Conservation (phyloP, 2,113 vertebrate species). For the Phalacrocorax aristotelis region DNA sequence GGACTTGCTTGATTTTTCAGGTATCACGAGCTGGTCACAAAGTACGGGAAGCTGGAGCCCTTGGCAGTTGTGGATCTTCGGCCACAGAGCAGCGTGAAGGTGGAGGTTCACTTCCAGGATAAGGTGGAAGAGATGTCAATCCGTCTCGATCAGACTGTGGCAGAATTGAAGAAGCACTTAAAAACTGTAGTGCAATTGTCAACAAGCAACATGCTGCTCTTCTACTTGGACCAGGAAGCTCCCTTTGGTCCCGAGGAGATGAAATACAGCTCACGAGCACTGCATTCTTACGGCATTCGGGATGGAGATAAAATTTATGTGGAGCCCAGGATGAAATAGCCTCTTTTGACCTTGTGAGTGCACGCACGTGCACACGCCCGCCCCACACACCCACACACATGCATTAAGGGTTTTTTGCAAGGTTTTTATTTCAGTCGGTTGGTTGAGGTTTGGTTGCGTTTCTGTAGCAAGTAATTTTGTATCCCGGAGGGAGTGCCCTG, state of each 20-base stretch:
- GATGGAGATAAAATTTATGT: conserved; percentile 95
- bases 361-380: not conserved
- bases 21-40: conserved; percentile 89
- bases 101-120: conserved; percentile 90
- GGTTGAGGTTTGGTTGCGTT: conserved; percentile 63
- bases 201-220: conserved; percentile 87
- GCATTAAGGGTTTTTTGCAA: conserved; percentile 60
- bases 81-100: conserved; percentile 84
- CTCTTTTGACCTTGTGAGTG: conserved; percentile 44
- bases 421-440: conserved; percentile 59
- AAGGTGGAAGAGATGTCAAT: conserved; percentile 87
- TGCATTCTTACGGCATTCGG: conserved; percentile 92
- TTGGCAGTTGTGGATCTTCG: conserved; percentile 93
- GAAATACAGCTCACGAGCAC: conserved; percentile 85
- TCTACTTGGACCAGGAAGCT: conserved; percentile 88
- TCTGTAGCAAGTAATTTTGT: conserved; percentile 46
- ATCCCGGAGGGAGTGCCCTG: conserved; percentile 45
- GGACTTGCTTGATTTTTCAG: conserved; percentile 61
- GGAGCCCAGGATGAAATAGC: conserved; percentile 85
- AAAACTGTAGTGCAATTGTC: conserved; percentile 86
- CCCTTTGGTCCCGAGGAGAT: conserved; percentile 90
- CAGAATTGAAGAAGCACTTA: conserved; percentile 90
- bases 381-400: conserved; percentile 40
- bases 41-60: conserved; percentile 92
- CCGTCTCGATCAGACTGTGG: conserved; percentile 91